These are phyloP conservation scores for Tangara arthus DNA, from an alignment of 2,797 vertebrate species.

Conservation along the genomic window DNA sequence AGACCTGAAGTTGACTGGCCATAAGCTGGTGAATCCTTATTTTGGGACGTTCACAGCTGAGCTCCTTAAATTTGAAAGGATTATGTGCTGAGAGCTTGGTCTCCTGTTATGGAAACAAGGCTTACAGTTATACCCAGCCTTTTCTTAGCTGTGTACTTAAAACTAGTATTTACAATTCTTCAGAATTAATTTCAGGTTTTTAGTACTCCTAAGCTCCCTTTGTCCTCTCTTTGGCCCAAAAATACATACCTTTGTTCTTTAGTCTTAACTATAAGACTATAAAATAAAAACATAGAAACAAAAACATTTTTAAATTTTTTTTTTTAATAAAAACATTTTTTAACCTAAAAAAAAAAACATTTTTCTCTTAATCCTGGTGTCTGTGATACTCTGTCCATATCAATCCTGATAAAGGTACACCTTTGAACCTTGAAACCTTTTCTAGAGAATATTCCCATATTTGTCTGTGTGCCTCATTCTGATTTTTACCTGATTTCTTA, in stretches of 20 bases:
- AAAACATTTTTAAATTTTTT: no score
- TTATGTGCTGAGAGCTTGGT: background rate
- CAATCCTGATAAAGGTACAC: background rate
- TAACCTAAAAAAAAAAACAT: background rate
- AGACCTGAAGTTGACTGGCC: background rate
- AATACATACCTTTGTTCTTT: background rate
- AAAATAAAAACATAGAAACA: background rate
- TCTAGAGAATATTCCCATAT: background rate
- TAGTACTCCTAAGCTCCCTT: background rate
- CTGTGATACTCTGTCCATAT: background rate
- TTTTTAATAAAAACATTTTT: no score
- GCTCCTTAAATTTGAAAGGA: background rate
- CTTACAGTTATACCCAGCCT: background rate
- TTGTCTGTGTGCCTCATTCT: background rate
- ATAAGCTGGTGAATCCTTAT: background rate
- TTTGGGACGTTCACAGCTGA: background rate
- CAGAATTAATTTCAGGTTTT: constrained; percentile 3
- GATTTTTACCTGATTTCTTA: background rate
- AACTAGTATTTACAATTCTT: background rate
- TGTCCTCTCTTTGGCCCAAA: background rate
- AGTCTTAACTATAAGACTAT: background rate
- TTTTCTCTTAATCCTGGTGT: background rate
- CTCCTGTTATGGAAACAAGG: background rate
- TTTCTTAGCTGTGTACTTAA: constrained; percentile 10
- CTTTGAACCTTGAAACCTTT: background rate